A percentile compares a stretch with the other conserved stretches of the same genome.
Conservation (phyloP, 2,113 vertebrate species). For the Oplegnathus fasciatus region DNA sequence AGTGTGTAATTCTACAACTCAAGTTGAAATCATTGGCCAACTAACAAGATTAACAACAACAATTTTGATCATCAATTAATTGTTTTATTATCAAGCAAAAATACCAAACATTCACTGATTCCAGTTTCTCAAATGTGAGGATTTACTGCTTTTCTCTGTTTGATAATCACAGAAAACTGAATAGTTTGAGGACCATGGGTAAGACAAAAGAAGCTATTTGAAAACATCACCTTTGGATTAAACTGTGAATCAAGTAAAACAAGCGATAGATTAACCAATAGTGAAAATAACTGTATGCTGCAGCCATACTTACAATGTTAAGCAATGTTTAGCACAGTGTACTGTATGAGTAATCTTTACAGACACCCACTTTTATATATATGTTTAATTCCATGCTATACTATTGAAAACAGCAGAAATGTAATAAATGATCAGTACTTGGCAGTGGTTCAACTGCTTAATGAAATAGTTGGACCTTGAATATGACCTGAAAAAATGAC, state of each 20-base stretch:
- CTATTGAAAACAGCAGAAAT: background rate
- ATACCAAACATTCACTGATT: background rate
- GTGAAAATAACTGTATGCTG: background rate
- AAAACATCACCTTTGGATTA: background rate
- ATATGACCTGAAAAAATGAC: constrained; percentile 13
- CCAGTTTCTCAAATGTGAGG: background rate
- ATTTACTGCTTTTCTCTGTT: background rate
- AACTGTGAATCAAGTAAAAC: background rate
- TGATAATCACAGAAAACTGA: background rate
- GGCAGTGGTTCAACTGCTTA: constrained; percentile 5
- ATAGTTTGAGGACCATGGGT: background rate
- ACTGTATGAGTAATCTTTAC: background rate
- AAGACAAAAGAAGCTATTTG: background rate
- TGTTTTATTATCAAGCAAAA: background rate
- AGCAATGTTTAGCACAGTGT: background rate
- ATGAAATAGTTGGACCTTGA: constrained; percentile 37
- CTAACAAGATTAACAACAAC: background rate
- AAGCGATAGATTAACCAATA: background rate
- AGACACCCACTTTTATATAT: background rate
- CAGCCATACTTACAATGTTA: background rate
- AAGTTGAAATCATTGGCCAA: background rate
- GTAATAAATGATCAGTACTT: constrained; percentile 19
- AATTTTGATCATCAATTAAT: background rate
- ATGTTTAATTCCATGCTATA: background rate
- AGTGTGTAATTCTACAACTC: background rate